Conservation (phyloP, 2,888 invertebrate species). For the Trissoscelio sp. region DNA sequence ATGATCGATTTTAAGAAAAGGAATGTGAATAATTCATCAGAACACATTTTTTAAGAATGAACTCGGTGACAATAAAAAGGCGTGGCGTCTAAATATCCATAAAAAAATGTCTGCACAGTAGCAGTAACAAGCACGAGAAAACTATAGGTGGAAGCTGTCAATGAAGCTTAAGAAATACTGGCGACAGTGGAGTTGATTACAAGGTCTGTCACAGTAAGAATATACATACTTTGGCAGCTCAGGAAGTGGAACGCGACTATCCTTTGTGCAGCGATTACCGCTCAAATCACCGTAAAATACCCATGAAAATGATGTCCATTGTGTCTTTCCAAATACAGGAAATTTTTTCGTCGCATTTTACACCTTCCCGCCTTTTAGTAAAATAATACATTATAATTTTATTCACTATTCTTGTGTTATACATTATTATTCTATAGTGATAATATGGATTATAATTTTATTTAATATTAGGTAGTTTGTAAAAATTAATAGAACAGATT, state of each 20-base stretch:
- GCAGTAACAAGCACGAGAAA: conserved; percentile 43
- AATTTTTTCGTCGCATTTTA: conserved; percentile 69
- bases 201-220: conserved; percentile 41
- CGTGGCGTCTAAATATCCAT: conserved; percentile 32
- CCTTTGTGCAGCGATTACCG: conserved; percentile 81
- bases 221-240: conserved; percentile 70
- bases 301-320: conserved; percentile 77
- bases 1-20: conserved; percentile 11
- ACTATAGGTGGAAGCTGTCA: conserved; percentile 58
- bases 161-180: conserved; percentile 52
- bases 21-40: no score
- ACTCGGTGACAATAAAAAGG: conserved; percentile 8
- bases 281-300: conserved; percentile 81
- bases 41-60: conserved; percentile 44
- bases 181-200: conserved; percentile 63
- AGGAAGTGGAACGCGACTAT: conserved; percentile 68
- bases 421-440: background rate
- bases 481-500: background rate
- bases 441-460: background rate
- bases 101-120: conserved; percentile 59
- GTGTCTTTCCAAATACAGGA: conserved; percentile 72
- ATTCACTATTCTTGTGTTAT: conserved; percentile 31
- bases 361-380: conserved; percentile 50
- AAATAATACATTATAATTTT: conserved; percentile 47
- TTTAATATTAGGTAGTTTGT: background rate